A percentile compares a stretch with the other conserved stretches of the same genome.
These are phyloP conservation scores for Potorous gilbertii DNA, from an alignment of 2,797 vertebrate genomes.

Conservation along the genomic window DNA sequence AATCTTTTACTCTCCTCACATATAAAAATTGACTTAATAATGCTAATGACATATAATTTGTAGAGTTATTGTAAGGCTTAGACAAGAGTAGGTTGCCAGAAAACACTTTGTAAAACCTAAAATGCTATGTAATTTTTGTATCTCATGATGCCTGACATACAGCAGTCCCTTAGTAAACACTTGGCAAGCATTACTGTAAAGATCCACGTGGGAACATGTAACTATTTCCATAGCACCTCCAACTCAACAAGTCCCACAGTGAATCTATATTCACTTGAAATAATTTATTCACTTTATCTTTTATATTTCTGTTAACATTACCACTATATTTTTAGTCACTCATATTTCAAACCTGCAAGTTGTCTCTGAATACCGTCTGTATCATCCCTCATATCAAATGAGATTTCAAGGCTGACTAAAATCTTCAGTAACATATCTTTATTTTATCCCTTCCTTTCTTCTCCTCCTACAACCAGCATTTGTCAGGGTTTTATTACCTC, in stretches of 20 bases:
- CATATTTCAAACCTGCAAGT: neutral
- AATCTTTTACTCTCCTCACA: neutral
- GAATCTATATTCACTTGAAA: neutral
- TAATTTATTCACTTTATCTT: neutral
- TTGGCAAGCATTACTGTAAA: conserved; percentile 18
- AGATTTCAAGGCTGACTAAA: neutral
- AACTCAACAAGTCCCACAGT: neutral
- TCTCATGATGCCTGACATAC: neutral
- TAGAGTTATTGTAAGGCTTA: neutral
- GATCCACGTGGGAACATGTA: neutral
- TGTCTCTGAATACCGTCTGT: neutral
- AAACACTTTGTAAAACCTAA: neutral
- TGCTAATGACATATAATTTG: neutral
- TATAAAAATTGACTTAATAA: neutral
- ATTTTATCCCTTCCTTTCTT: neutral
- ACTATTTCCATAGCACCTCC: neutral
- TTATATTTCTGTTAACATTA: neutral
- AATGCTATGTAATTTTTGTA: neutral
- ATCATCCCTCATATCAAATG: neutral
- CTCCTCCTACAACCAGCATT: neutral
- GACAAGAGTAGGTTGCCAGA: too few species aligned
- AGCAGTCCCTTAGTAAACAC: neutral
- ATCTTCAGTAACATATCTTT: neutral
- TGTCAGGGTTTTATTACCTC: neutral
- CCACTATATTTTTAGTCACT: neutral